phyloP scores from a whole-genome alignment of 2,888 invertebrate genomes.

The Spisula subtruncata region DNA sequence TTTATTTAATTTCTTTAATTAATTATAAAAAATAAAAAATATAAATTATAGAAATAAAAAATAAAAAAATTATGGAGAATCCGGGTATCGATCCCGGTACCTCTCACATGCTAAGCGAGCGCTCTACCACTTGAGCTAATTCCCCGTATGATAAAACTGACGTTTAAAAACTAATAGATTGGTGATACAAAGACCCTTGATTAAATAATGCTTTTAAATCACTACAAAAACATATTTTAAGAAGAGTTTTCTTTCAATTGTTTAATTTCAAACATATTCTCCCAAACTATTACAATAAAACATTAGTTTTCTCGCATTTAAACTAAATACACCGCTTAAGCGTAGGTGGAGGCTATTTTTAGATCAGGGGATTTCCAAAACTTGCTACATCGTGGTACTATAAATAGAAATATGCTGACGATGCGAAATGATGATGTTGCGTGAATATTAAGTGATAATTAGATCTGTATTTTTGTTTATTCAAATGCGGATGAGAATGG shows the following conservation, averaged over 20 bases:
- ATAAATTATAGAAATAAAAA: neutral
- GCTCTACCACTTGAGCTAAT: conserved; percentile 99
- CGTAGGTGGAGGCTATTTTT: conserved; percentile 22
- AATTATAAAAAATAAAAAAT: neutral
- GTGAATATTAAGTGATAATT: neutral
- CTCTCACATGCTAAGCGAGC: conserved; percentile 99
- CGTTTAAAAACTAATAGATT: neutral
- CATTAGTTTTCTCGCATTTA: neutral
- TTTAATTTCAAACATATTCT: neutral
- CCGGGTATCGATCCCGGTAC: conserved; percentile 99
- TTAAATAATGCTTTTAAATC: neutral
- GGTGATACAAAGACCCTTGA: neutral
- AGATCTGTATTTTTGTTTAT: neutral
- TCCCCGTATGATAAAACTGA: conserved; percentile 89
- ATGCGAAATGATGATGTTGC: neutral
- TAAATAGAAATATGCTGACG: conserved; percentile 24
- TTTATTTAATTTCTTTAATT: too few relatives aligned
- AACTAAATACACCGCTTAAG: neutral
- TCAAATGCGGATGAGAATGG: too few relatives aligned
- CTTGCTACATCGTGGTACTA: neutral
- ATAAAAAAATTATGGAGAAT: conserved; percentile 88
- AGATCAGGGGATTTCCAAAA: conserved; percentile 17
- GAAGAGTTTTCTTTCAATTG: neutral
- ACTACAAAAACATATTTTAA: neutral
- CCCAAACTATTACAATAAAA: neutral